phyloP scores from a whole-genome alignment of 2,888 invertebrate genomes.

The Meiosimyza decipiens region DNA sequence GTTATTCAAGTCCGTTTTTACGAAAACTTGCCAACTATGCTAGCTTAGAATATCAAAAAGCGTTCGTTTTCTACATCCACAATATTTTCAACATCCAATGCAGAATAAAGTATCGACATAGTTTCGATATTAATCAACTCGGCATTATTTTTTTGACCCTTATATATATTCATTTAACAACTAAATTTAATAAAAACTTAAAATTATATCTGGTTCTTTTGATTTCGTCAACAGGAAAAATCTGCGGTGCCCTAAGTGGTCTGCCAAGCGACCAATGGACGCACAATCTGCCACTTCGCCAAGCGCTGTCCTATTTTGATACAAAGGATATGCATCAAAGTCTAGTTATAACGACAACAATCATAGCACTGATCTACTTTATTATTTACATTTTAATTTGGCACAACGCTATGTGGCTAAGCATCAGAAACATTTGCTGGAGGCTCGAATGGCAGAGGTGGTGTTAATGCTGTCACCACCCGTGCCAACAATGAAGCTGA shows the following conservation, averaged over 20 bases:
- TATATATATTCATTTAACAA: too few species aligned
- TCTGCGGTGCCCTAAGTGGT: constrained; percentile 77
- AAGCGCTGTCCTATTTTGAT: constrained; percentile 52
- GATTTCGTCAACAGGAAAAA: constrained; percentile 71
- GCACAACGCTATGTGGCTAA: constrained; percentile 79
- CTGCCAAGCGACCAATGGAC: constrained; percentile 61
- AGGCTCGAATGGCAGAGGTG: constrained; percentile 45
- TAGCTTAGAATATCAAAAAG: too few species aligned
- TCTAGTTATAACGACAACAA: constrained; percentile 74
- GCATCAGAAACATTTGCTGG: constrained; percentile 69
- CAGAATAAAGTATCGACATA: too few species aligned
- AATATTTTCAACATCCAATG: too few species aligned
- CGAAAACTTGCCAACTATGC: too few species aligned
- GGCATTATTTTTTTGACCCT: too few species aligned
- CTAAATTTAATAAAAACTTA: too few species aligned
- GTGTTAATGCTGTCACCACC: constrained; percentile 55
- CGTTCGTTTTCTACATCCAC: too few species aligned
- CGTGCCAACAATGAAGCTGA: constrained; percentile 35
- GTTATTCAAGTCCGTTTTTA: too few species aligned
- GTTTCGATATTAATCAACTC: too few species aligned
- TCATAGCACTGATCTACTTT: constrained; percentile 77
- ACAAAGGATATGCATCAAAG: constrained; percentile 70
- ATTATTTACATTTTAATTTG: constrained; percentile 78
- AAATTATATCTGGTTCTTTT: background rate
- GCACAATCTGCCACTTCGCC: constrained; percentile 67